A percentile compares a stretch with the other conserved stretches of the same genome.
Conservation (phyloP, 2,797 vertebrate genomes). For the Lerista edwardsae region DNA sequence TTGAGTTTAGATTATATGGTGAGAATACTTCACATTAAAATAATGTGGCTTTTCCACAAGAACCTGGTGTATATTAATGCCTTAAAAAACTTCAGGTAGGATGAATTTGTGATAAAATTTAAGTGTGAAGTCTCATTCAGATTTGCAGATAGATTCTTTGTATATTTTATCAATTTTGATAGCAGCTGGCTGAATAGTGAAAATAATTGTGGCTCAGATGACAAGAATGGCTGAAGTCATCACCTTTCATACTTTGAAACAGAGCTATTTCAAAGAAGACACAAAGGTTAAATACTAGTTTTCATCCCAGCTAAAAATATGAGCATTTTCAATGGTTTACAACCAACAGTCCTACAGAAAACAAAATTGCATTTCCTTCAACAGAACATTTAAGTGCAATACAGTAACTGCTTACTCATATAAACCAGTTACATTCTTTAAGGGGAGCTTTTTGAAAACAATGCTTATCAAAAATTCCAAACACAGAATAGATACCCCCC, state of each 20-base stretch:
- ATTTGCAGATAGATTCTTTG: conserved; percentile 62
- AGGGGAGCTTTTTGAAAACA: conserved; percentile 83
- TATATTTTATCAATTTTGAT: conserved; percentile 60
- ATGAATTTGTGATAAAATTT: conserved; percentile 63
- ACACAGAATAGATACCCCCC: conserved; percentile 80
- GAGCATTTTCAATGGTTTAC: conserved; percentile 77
- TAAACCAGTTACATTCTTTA: conserved; percentile 79
- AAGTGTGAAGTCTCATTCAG: conserved; percentile 58
- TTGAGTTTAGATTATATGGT: conserved; percentile 55
- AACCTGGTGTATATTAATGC: conserved; percentile 19
- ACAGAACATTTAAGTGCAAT: conserved; percentile 82
- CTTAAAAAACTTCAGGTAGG: conserved; percentile 61
- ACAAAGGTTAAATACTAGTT: conserved; percentile 79
- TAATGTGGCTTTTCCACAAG: conserved; percentile 1
- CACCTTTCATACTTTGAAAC: conserved; percentile 68
- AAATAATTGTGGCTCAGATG: conserved; percentile 71
- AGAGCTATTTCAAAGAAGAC: conserved; percentile 74
- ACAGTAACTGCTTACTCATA: conserved; percentile 77
- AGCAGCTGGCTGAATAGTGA: conserved; percentile 69
- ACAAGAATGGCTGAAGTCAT: conserved; percentile 70
- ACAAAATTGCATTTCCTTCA: conserved; percentile 79
- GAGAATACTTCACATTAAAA: conserved; percentile 57
- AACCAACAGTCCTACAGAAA: conserved; percentile 79
- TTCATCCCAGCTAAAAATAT: conserved; percentile 78
- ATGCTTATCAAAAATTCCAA: conserved; percentile 76